These are phyloP conservation scores for Crotalus horridus DNA, from an alignment of 2,113 vertebrate species.

Conservation along the genomic window DNA sequence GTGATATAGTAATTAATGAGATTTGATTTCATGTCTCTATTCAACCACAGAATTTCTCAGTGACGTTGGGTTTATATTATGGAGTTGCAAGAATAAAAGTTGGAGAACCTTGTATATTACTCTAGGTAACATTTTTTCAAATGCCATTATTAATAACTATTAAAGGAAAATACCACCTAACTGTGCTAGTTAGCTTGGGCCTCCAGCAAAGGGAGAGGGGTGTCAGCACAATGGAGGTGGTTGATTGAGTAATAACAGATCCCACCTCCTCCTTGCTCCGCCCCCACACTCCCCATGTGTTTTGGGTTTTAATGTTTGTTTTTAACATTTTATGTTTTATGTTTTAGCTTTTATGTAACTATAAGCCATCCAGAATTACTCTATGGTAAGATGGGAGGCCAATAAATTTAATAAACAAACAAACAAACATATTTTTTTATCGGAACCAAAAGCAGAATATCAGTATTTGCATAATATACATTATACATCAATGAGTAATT, in stretches of 20 bases:
- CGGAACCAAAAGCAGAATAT: not conserved
- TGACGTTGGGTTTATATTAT: not conserved
- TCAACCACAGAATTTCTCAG: not conserved
- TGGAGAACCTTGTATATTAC: not conserved
- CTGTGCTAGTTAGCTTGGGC: not conserved
- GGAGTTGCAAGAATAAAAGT: not conserved
- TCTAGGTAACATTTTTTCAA: not conserved
- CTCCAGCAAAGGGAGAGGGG: not conserved
- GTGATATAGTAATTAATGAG: not conserved
- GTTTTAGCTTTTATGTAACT: not conserved
- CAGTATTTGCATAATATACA: not conserved
- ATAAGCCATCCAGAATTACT: not conserved
- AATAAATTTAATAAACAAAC: not conserved
- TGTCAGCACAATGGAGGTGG: not conserved
- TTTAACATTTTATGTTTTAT: not conserved
- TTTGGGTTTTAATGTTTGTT: not conserved
- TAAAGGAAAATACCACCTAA: not conserved
- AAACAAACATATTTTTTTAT: not conserved
- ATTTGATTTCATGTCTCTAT: not conserved
- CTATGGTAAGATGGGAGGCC: not conserved
- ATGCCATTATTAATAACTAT: not conserved
- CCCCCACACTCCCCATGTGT: not conserved
- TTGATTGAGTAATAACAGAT: not conserved
- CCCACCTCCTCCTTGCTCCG: not conserved
- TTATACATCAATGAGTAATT: not conserved